These are phyloP conservation scores for Platyrinchus mystaceus DNA, from an alignment of 2,797 vertebrate genomes.

Conservation along the genomic window DNA sequence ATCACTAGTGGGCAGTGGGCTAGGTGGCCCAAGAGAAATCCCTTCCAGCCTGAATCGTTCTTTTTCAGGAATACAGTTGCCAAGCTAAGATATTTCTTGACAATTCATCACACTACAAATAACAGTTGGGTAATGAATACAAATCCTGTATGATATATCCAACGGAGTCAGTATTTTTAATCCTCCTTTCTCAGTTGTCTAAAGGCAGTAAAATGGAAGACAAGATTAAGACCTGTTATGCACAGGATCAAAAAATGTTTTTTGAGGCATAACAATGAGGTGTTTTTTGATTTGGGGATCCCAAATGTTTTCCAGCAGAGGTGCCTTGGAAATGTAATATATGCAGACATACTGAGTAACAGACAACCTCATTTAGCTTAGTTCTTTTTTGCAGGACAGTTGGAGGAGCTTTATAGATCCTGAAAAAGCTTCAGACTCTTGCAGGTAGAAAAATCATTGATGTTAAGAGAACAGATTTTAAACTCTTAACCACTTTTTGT, in stretches of 20 bases:
- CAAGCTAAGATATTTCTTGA: conserved; percentile 3
- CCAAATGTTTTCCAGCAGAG: not conserved
- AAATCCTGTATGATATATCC: not conserved
- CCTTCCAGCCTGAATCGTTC: not conserved
- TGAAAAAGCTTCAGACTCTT: not conserved
- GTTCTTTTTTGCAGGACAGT: not conserved
- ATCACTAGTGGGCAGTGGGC: not conserved
- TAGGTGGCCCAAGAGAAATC: not conserved
- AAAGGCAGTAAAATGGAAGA: not conserved
- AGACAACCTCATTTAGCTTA: not conserved
- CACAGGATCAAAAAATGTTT: not conserved
- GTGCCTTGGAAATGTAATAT: not conserved
- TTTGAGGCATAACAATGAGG: not conserved
- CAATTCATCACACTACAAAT: conserved; percentile 26
- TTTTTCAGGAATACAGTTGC: not conserved
- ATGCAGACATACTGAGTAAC: not conserved
- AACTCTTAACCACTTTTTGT: not conserved
- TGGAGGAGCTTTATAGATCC: not conserved
- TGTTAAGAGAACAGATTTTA: not conserved
- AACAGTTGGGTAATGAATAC: not conserved
- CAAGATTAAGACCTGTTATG: conserved; percentile 5
- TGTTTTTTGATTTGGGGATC: not conserved
- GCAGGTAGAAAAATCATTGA: not conserved
- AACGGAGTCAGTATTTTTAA: conserved; percentile 32
- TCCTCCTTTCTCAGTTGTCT: conserved; percentile 25